These are phyloP conservation scores for Nothobranchius furzeri DNA, from an alignment of 2,113 vertebrate genomes.

Conservation along the genomic window DNA sequence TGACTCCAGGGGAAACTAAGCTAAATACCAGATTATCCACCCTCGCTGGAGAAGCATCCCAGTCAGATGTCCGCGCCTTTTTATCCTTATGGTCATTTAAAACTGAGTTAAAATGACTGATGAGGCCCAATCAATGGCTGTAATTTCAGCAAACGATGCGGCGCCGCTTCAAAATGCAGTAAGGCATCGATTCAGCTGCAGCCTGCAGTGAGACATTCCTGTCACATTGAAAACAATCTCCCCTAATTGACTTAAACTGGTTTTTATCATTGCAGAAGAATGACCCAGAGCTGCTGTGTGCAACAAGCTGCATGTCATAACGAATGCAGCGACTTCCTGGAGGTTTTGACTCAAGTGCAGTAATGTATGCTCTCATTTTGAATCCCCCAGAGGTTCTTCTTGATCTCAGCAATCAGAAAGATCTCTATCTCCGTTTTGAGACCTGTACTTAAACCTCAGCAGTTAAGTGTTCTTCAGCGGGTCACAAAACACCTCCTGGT, in stretches of 20 bases:
- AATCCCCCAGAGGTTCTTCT: constrained; percentile 37
- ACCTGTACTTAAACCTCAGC: constrained; percentile 1
- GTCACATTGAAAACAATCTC: constrained; percentile 64
- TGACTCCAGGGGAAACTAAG: too few species aligned
- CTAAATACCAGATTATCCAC: constrained; percentile 1
- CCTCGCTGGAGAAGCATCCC: constrained; percentile 28
- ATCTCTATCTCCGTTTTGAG: constrained; percentile 2
- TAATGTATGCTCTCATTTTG: constrained; percentile 42
- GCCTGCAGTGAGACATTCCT: constrained; percentile 61
- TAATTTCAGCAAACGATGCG: constrained; percentile 69
- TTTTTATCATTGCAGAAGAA: constrained; percentile 38
- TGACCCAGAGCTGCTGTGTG: constrained; percentile 30
- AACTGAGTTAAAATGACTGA: constrained; percentile 71
- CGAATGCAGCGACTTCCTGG: constrained; percentile 38
- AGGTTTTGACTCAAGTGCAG: constrained; percentile 42
- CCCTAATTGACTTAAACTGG: constrained; percentile 58
- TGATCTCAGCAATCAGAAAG: constrained; percentile 33
- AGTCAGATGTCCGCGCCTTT: constrained; percentile 30
- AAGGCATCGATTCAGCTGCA: constrained; percentile 63
- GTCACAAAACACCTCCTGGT: background rate
- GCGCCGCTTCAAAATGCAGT: constrained; percentile 54
- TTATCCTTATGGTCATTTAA: constrained; percentile 56
- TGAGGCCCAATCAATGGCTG: constrained; percentile 61
- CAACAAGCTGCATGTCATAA: constrained; percentile 53
- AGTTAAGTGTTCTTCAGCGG: background rate